Conservation (phyloP, 2,113 vertebrate species). For the Meles meles region DNA sequence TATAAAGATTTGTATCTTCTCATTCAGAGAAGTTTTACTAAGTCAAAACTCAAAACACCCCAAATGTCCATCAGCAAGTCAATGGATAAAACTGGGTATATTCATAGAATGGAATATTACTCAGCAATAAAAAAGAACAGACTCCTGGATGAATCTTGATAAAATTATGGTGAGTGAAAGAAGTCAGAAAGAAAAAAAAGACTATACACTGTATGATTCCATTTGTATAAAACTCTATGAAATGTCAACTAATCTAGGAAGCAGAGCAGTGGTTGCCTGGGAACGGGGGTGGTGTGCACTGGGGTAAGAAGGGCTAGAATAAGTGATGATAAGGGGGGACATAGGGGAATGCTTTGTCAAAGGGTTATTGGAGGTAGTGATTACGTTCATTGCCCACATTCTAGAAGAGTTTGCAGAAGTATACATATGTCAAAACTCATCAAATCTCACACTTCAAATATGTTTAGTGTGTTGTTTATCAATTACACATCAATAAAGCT, state of each 20-base stretch:
- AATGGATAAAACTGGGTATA: background rate
- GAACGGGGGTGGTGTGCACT: background rate
- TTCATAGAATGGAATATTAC: background rate
- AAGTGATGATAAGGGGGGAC: background rate
- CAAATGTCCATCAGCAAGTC: background rate
- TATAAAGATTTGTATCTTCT: background rate
- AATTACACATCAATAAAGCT: background rate
- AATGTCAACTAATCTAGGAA: background rate
- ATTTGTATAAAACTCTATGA: background rate
- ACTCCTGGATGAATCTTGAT: background rate
- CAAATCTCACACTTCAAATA: background rate
- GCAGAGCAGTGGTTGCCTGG: background rate
- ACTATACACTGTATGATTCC: background rate
- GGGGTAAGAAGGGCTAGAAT: background rate
- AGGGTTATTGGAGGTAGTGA: background rate
- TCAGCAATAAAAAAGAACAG: background rate
- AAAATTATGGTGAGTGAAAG: background rate
- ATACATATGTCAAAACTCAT: background rate
- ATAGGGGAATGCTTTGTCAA: background rate
- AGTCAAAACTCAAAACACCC: background rate
- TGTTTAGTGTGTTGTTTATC: background rate
- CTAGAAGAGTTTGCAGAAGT: background rate
- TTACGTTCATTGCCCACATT: background rate
- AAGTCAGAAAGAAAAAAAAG: background rate
- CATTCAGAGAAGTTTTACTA: background rate